A percentile compares a stretch with the other conserved stretches of the same genome.
Conservation (phyloP, 2,113 vertebrate species). For the Asarcornis scutulata region DNA sequence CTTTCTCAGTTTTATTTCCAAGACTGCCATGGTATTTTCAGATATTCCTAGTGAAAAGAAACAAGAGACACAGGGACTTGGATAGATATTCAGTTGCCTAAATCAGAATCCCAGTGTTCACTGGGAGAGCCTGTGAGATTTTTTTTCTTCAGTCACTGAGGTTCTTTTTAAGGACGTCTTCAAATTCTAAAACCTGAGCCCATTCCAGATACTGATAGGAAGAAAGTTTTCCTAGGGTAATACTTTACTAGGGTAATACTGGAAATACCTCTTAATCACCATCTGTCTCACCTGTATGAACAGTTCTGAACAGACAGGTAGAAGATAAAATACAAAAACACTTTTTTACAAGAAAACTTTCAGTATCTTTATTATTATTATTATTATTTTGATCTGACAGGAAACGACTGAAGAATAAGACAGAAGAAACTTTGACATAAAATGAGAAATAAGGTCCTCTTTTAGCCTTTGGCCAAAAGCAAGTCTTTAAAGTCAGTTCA, state of each 20-base stretch:
- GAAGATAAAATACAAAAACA: not conserved
- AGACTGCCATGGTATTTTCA: not conserved
- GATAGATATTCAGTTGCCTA: not conserved
- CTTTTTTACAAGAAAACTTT: not conserved
- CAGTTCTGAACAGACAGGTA: not conserved
- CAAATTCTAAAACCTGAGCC: not conserved
- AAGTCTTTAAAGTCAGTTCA: slow-evolving; percentile 58
- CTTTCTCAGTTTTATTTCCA: not conserved
- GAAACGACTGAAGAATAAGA: not conserved
- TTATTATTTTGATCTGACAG: not conserved
- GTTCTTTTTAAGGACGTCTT: not conserved
- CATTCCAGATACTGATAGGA: not conserved
- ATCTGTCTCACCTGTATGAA: not conserved
- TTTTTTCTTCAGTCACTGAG: not conserved
- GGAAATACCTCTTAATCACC: not conserved
- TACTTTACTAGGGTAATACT: not conserved
- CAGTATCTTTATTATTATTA: not conserved
- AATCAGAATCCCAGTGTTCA: not conserved
- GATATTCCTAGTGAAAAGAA: not conserved
- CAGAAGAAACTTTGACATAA: not conserved
- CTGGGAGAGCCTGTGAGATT: not conserved
- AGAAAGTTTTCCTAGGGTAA: not conserved
- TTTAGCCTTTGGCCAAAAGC: slow-evolving; percentile 34
- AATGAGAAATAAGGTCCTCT: not conserved
- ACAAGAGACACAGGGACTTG: not conserved